Evolutionary conservation across 2,888 invertebrate species (phyloP).

Genomic region (Leptinotarsa haldemani): DNA sequence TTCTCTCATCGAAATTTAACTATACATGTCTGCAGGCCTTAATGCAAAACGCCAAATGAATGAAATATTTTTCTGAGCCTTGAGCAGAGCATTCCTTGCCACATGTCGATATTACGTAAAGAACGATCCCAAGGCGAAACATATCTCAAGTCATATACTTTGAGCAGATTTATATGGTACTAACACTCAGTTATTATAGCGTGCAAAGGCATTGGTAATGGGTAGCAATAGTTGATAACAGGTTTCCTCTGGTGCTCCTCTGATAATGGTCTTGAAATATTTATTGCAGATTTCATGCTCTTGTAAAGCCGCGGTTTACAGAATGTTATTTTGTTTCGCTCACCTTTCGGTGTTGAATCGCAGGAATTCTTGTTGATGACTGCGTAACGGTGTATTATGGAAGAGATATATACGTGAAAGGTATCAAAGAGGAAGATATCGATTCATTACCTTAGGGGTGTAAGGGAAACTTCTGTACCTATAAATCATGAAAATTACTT

Average conservation of each 20-base stretch:
- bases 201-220: conserved; percentile 15
- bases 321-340: conserved; percentile 12
- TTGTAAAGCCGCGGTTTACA: conserved; percentile 22
- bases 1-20: background rate
- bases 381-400: background rate
- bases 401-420: background rate
- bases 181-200: conserved; percentile 21
- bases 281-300: conserved; percentile 19
- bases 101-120: conserved; percentile 21
- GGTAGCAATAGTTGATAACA: conserved; percentile 26
- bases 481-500: too few species aligned
- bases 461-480: too few species aligned
- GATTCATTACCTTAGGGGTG: too few species aligned
- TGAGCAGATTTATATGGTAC: conserved; percentile 32
- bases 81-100: conserved; percentile 14
- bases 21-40: background rate
- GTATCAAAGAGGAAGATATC: too few species aligned
- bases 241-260: conserved; percentile 21
- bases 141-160: conserved; percentile 26
- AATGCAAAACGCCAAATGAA: background rate
- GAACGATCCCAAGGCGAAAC: conserved; percentile 5
- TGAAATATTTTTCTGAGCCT: conserved; percentile 8
- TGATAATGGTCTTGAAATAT: conserved; percentile 25
- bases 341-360: conserved; percentile 5
- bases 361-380: conserved; percentile 3